Base-by-base conservation (phyloP, 1,140 invertebrate genomes). In the Bombus difficillimus region DNA sequence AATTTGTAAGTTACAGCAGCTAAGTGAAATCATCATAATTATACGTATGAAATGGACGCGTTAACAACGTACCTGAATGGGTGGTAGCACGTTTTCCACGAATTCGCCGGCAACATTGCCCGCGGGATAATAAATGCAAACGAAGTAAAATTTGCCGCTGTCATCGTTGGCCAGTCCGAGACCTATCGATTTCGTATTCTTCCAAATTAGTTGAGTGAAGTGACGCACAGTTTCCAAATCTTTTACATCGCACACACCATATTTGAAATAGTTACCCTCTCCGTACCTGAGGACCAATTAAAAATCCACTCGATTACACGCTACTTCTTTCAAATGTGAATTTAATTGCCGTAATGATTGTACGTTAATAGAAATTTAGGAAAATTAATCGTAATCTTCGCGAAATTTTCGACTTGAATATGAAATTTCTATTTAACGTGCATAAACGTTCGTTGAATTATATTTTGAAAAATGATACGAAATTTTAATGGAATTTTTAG, bases 151-250 rank as follows among this genome's bases (percentile, higher is more conserved):
- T 86, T 95, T 96, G 5, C 96, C 96, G 9, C 94, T 94, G 41
- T 89, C 79, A n/a, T 90, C 92, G 64, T 87, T 93, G 2, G 96
- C 96, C 85, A 95, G 93, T 10, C 96, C 97, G 4, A 97, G 94
- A 0, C 97, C 97, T 10, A 98, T 87, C 86, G 96, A 95, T 90
- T 92, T 93, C n/a, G 94, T 96, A 0, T 93, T 95, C 88, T 96
- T 96, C 97, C 97, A 98, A 62, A 97, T 93, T 28, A 97, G 93
- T 90, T 97, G 96, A 18, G 96, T 96, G 89, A 97, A 97, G 90
- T 97, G 96, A 59, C 96, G 96, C 25, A 92, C 92, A 18, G 73
- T 76, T 3, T 41, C 69, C 18, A 87, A 32, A 78, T 91, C 89
- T 39, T 64, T 83, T 41, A 75, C 74, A 22, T 47, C 22, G 2